These are phyloP conservation scores for Eucidaris tribuloides DNA, from an alignment of 35 echinoderm and acorn worm genomes.

Conservation along the genomic window DNA sequence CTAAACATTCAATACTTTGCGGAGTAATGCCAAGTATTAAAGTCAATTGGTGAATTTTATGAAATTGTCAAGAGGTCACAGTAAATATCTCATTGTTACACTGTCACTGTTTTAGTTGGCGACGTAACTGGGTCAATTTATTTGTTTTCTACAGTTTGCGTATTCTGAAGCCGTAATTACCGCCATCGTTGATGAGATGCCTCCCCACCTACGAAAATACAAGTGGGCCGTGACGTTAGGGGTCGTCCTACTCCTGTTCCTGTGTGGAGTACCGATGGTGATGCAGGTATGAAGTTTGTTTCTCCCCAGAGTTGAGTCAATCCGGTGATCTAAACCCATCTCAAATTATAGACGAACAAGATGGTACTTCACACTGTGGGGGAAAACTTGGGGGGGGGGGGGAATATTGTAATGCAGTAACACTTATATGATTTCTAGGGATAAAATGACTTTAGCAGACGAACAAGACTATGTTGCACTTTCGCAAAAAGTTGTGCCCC, in stretches of 20 bases:
- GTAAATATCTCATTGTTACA: not conserved
- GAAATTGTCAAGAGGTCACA: not conserved
- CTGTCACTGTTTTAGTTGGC: not conserved
- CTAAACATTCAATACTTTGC: not conserved
- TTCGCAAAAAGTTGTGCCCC: too few relatives aligned
- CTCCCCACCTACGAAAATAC: conserved; percentile 18
- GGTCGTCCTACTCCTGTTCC: conserved; percentile 30
- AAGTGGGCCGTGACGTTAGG: conserved; percentile 59
- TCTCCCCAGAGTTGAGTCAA: not conserved
- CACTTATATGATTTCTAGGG: not conserved
- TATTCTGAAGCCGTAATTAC: conserved; percentile 86
- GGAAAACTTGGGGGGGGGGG: not conserved
- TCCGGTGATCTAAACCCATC: not conserved
- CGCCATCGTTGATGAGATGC: conserved; percentile 67
- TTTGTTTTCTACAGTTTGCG: conserved; percentile 63
- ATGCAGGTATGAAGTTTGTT: conserved; percentile 62
- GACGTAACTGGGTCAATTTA: not conserved
- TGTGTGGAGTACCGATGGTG: conserved; percentile 48
- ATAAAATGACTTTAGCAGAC: not conserved
- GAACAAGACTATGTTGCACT: not conserved
- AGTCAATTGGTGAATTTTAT: not conserved
- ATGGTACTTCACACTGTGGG: not conserved
- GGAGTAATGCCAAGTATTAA: not conserved
- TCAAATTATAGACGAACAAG: not conserved
- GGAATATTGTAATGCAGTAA: not conserved